Evolutionary conservation across 2,888 invertebrate genomes (phyloP), one percentile per base, ranked within the genome.

Genomic region (Alentia gelatinosa): DNA sequence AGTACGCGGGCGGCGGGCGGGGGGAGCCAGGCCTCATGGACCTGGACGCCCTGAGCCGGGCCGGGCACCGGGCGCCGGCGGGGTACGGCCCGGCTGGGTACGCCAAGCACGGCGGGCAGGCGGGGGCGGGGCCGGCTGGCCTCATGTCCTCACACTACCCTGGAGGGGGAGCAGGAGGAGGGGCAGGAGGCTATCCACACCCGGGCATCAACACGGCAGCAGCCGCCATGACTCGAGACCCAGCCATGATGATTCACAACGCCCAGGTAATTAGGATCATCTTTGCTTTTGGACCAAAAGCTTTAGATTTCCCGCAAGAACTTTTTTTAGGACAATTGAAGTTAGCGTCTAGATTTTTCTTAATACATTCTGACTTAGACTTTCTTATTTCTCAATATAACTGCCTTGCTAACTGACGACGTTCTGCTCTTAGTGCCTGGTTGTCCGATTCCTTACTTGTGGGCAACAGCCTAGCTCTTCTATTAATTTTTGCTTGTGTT

Each of bases 161-260:
- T 50, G 50, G 50, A 50, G 50, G 50, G 19, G 50, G 50, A 50
- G 50, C 50, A 50, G 50, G 50, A 15, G 50, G 15, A 15, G 83
- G 39, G 1, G 83, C n/a, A 30, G 23, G 83, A 35, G 35, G 83
- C 23, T 83, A 83, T 19, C 83, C 39, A 1, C 83, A 83, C 37
- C 39, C 83, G 19, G 83, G 83, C 4, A 23, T 83, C 5, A 40
- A 40, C 23, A 23, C 83, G 12, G 39, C 39, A 40, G 35, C 79
- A 5, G 35, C 79, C n/a, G 40, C 83, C 83, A 83, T 83, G 83
- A 37, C n/a, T n/a, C 35, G 83, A 83, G 83, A 83, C 40, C 83
- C 83, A 7, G 35, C 83, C 23, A 83, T 83, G 83, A 83, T 83
- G 83, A 35, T 83, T 15, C 40, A 37, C 37, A 83, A 35, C 19